These are phyloP conservation scores for Melipona bicolor DNA, from an alignment of 2,888 invertebrate genomes.

Conservation along the genomic window DNA sequence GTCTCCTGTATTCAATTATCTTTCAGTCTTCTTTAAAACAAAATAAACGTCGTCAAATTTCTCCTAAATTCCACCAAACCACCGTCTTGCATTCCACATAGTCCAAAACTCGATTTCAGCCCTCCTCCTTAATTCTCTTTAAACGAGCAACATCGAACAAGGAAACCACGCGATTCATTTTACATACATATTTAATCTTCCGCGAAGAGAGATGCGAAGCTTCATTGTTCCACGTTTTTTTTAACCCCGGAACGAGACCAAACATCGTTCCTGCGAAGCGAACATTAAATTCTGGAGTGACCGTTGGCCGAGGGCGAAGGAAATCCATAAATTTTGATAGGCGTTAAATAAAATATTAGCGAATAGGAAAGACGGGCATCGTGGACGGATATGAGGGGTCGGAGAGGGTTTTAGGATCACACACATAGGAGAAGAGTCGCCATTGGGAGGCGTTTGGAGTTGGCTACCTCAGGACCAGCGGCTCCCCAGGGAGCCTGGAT, in stretches of 20 bases:
- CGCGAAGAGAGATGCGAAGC: not conserved
- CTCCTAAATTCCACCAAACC: no score
- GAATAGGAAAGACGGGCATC: slow-evolving; percentile 46
- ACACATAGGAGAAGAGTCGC: slow-evolving; percentile 42
- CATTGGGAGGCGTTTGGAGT: slow-evolving; percentile 49
- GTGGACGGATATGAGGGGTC: slow-evolving; percentile 32
- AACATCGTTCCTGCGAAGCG: not conserved
- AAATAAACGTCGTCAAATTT: no score
- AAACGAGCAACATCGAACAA: no score
- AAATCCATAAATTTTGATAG: slow-evolving; percentile 83
- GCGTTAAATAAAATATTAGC: slow-evolving; percentile 82
- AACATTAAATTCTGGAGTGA: slow-evolving; percentile 35
- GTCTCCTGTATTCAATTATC: no score
- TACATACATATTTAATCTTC: slow-evolving; percentile 9
- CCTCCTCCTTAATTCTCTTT: no score
- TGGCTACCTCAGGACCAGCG: slow-evolving; percentile 64
- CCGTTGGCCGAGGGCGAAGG: slow-evolving; percentile 53
- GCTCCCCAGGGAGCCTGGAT: slow-evolving; percentile 81
- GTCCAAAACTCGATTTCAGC: no score
- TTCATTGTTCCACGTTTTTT: slow-evolving; percentile 20
- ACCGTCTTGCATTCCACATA: no score
- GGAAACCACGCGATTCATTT: not conserved
- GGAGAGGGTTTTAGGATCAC: slow-evolving; percentile 64
- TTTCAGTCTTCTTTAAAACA: no score
- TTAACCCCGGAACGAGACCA: not conserved